Base-by-base conservation (phyloP, 2,888 invertebrate genomes). In the Eutolmus rufibarbis region DNA sequence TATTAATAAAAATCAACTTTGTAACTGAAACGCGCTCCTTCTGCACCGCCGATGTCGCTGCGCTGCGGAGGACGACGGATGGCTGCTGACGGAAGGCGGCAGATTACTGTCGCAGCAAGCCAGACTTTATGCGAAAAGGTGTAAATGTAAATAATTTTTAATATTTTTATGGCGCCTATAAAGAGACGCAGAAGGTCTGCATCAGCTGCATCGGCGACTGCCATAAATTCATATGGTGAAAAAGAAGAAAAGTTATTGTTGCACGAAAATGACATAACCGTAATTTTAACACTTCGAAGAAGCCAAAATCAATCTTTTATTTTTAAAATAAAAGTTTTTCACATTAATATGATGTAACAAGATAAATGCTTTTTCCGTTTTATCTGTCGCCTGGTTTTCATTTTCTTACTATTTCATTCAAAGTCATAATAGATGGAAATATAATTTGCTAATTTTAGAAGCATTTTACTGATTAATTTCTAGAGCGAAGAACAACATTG, bases 1-100 rank as follows among this genome's bases (percentile, higher is more conserved):
- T 88, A 86, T 88, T 88, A 86, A 88, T 86, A 88, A 86, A 88
- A 88, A 86, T 79, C 84, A 88, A 88, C 88, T 88, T 88, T 88
- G 88, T 88, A 84, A 77, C 86, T 66, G 81, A 74, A 31, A 57
- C 57, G 74, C 78, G 77, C 84, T 78, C 43, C 87, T 31, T 66
- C 82, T 31, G 57, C 57, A 9, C 12, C 66, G 51, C 37, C 66
- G 37, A 57, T 57, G 82, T 57, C 82, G 57, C 14, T 37, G 19
- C 12, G n/a, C 12, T 5, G 4, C 19, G 37, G 37, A 1, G 4
- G 28, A 8, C n/a, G 14, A 34, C 19, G 57, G 31, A 28, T 37
- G 40, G 78, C 46, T 46, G 37, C 37, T 46, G 82, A 34, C 37
- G 57, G 82, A 31, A 34, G 19, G 28, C n/a, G 46, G 66, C 23